Percentiles rank a stretch among this genome's conserved stretches.
Evolutionary conservation across 1,140 invertebrate genomes (phyloP).

Genomic region (Nomia melanderi): DNA sequence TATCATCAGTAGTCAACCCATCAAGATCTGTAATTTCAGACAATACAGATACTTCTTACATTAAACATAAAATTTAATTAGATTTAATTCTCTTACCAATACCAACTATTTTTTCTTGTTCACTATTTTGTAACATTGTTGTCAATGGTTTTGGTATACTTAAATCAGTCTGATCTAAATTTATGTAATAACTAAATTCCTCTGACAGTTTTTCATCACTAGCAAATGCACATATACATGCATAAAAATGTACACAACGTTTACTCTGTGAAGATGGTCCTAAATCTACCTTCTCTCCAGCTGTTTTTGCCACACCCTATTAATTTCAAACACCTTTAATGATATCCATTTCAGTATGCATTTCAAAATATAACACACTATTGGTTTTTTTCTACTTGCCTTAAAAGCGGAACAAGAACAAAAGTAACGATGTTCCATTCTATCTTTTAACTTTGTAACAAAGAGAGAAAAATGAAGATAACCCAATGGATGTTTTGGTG

Average conservation of each 20-base stretch:
- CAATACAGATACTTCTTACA: conserved; percentile 11
- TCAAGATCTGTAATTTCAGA: conserved; percentile 71
- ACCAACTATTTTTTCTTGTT: conserved; percentile 74
- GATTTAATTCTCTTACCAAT: conserved; percentile 69
- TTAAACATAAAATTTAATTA: not conserved
- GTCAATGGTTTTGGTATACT: conserved; percentile 65
- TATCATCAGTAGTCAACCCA: conserved; percentile 70
- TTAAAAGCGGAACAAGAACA: conserved; percentile 86
- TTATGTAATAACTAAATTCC: conserved; percentile 87
- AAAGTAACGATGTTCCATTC: conserved; percentile 83
- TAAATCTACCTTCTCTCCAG: conserved; percentile 65
- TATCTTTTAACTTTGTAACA: conserved; percentile 81
- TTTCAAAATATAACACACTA: not conserved
- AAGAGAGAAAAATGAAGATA: conserved; percentile 89
- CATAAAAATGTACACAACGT: conserved; percentile 85
- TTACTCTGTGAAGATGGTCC: conserved; percentile 56
- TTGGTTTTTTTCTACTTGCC: conserved; percentile 69
- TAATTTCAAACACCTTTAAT: conserved; percentile 7
- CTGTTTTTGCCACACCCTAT: conserved; percentile 63
- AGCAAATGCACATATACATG: conserved; percentile 90
- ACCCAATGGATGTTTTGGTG: conserved; percentile 86
- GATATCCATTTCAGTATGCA: not conserved
- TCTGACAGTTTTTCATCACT: conserved; percentile 85
- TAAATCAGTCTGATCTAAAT: conserved; percentile 78
- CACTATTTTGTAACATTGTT: conserved; percentile 64